Conservation (phyloP, 2,888 invertebrate species). For the Scaptomyza tumidula region DNA sequence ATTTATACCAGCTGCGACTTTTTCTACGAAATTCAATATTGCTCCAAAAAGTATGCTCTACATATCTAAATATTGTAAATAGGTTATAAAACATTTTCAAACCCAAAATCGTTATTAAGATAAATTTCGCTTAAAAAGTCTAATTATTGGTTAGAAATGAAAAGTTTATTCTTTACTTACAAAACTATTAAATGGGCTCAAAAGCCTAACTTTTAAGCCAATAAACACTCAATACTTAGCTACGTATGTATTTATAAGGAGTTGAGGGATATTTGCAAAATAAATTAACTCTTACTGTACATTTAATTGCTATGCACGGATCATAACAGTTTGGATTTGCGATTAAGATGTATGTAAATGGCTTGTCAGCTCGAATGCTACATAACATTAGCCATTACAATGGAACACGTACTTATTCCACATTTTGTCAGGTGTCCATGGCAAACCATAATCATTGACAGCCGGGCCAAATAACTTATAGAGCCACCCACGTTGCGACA, state of each 20-base stretch:
- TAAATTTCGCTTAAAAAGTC: too few species aligned
- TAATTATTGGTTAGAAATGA: too few species aligned
- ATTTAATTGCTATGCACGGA: neutral
- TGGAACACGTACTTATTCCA: conserved; percentile 18
- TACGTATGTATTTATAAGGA: too few species aligned
- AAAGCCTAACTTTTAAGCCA: neutral
- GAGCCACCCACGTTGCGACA: conserved; percentile 47
- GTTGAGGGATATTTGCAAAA: neutral
- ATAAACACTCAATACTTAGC: neutral
- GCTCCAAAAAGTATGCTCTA: conserved; percentile 11
- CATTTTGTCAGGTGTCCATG: conserved; percentile 19
- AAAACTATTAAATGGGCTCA: neutral
- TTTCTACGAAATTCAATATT: neutral
- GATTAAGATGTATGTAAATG: neutral
- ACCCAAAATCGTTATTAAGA: too few species aligned
- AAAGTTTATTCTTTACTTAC: too few species aligned
- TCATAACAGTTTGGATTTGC: neutral
- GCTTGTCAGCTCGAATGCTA: conserved; percentile 3
- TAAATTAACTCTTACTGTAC: neutral
- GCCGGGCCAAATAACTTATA: conserved; percentile 11
- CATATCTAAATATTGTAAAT: neutral
- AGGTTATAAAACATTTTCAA: too few species aligned
- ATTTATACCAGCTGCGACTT: too few species aligned
- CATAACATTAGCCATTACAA: neutral
- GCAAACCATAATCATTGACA: conserved; percentile 13